phyloP scores from a whole-genome alignment of 2,797 vertebrate genomes.

The Mus spretus region DNA sequence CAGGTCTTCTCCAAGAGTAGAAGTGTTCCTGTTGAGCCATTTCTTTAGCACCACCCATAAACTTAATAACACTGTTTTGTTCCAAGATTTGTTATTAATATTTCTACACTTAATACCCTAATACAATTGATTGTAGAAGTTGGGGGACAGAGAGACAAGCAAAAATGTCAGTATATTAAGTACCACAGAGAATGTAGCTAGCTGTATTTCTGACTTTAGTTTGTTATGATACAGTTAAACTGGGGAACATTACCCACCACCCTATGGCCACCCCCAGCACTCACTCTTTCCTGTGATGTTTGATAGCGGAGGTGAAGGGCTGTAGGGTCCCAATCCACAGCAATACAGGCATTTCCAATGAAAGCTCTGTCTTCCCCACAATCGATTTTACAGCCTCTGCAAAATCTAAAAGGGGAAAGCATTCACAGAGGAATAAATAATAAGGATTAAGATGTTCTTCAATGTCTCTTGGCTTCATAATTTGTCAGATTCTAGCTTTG shows the following conservation, averaged over 20 bases:
- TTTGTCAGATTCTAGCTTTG: conserved; percentile 58
- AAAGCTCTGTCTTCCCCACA: conserved; percentile 95
- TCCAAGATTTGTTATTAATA: conserved; percentile 50
- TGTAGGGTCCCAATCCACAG: conserved; percentile 99
- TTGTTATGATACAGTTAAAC: not conserved
- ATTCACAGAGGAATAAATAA: not conserved
- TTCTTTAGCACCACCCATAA: not conserved
- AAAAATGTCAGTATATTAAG: not conserved
- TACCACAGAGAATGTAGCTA: not conserved
- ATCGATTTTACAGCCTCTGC: conserved; percentile 96
- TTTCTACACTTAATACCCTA: conserved; percentile 66
- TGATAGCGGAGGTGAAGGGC: conserved; percentile 99
- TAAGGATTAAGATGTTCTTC: not conserved
- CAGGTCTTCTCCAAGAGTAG: not conserved
- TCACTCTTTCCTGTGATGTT: conserved; percentile 98
- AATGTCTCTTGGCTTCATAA: conserved; percentile 15
- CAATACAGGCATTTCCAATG: conserved; percentile 96
- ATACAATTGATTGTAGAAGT: conserved; percentile 21
- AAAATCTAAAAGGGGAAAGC: conserved; percentile 91
- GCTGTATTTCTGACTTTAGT: conserved; percentile 43
- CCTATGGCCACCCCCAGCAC: not conserved
- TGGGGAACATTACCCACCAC: conserved; percentile 8
- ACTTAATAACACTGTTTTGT: conserved; percentile 41
- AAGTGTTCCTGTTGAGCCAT: not conserved
- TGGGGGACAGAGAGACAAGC: not conserved